phyloP scores from a whole-genome alignment of 1,140 invertebrate species.

The Daktulosphaira vitifoliae region DNA sequence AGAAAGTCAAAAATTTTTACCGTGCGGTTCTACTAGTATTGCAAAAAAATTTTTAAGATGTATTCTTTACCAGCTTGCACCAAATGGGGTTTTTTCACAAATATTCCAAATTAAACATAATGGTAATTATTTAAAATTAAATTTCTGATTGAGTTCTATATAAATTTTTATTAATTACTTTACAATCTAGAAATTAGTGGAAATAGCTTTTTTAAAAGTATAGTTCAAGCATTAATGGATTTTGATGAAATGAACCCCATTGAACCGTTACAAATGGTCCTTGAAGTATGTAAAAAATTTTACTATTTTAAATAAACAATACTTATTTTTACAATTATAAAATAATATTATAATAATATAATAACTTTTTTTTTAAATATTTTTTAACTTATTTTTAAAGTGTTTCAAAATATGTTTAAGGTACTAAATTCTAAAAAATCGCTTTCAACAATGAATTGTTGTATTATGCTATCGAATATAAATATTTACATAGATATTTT shows the following conservation, averaged over 20 bases:
- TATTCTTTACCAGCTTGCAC: conserved; percentile 89
- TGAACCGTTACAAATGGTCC: conserved; percentile 79
- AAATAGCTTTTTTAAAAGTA: conserved; percentile 82
- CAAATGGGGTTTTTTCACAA: conserved; percentile 92
- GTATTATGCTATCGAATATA: conserved; percentile 75
- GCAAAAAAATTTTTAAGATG: conserved; percentile 95
- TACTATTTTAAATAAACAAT: too few relatives aligned
- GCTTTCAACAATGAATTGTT: conserved; percentile 64
- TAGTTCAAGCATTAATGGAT: conserved; percentile 86
- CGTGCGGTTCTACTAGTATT: conserved; percentile 81
- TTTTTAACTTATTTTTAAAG: neutral
- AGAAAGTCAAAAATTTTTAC: conserved; percentile 76
- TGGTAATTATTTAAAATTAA: conserved; percentile 47
- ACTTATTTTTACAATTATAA: too few relatives aligned
- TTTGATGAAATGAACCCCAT: conserved; percentile 94
- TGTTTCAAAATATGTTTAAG: conserved; percentile 42
- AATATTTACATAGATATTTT: conserved; percentile 88
- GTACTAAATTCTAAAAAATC: conserved; percentile 81
- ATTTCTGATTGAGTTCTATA: neutral
- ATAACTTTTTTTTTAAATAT: neutral
- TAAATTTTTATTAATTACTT: conserved; percentile 31
- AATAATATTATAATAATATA: too few relatives aligned
- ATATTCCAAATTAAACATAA: conserved; percentile 84
- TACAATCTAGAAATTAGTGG: conserved; percentile 52
- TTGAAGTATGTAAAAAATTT: conserved; percentile 69